Evolutionary conservation across 2,113 vertebrate genomes (phyloP), one percentile per base, ranked within the genome.

Genomic region (Sardina pilchardus): DNA sequence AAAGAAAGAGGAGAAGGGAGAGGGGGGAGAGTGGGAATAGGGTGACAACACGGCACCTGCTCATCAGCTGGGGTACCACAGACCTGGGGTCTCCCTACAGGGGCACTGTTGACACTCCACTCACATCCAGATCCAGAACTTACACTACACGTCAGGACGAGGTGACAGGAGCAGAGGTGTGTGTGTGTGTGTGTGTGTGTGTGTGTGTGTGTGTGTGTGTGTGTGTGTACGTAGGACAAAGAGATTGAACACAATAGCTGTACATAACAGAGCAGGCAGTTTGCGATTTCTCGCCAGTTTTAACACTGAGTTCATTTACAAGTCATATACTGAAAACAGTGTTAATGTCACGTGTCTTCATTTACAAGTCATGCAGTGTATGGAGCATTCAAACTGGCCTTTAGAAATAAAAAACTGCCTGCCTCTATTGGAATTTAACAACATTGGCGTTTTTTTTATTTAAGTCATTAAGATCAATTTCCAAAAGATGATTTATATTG

Each of bases 1-100:
- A 81, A 82, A 85, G 53, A 80, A 78, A 34, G 39, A 36, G 24
- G 47, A 4, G 81, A 85, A 85, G 88, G 88, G 30, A 14, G 47
- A n/a, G 47, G 12, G 26, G 34, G 56, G 16, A 30, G 63, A 71
- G 63, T 4, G 12, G 26, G 30, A 39, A 36, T 36, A 10, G 36
- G 71, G 71, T 16, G 71, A 36, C 14, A 16, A 78, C 34, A 36
- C 26, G 36, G 14, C 71, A 17, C 71, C 30, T 4, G 5, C 39
- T 16, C 39, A n/a, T 78, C 34, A 17, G 10, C 34, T 78, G 71
- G 9, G 71, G 71, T 36, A 34, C 36, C 14, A 36, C 30, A 36
- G 71, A 36, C 71, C 71, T 36, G 30, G 30, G 71, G 71, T 36
- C 71, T 78, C 26, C 17, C 71, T 78, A 14, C 30, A 78, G 71